These are phyloP conservation scores for Ceratina japonica DNA, from an alignment of 1,140 invertebrate species.

Conservation along the genomic window DNA sequence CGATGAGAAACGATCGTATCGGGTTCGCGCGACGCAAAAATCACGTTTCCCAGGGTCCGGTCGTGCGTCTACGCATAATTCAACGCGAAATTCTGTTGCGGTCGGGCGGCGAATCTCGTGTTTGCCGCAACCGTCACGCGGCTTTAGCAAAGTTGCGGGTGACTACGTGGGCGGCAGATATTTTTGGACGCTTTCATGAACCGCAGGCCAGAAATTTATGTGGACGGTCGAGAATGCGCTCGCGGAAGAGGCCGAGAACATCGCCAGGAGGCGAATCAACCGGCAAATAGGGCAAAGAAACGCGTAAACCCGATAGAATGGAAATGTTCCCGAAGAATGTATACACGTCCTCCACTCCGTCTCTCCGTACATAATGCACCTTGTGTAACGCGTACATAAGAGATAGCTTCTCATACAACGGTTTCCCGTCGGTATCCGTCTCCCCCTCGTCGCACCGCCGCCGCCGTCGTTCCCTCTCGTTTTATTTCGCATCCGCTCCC, in stretches of 20 bases:
- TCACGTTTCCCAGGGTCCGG: too few species aligned
- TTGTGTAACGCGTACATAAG: neutral
- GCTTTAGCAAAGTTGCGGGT: slow-evolving; percentile 57
- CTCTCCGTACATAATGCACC: neutral
- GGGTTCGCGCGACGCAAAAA: too few species aligned
- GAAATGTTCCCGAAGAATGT: slow-evolving; percentile 26
- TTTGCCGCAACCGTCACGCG: slow-evolving; percentile 43
- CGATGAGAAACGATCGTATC: too few species aligned
- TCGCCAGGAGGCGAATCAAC: slow-evolving; percentile 30
- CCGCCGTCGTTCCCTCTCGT: slow-evolving; percentile 15
- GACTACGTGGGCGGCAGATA: slow-evolving; percentile 64
- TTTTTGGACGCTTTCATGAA: slow-evolving; percentile 72
- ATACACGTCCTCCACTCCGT: neutral
- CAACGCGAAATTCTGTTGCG: slow-evolving; percentile 35
- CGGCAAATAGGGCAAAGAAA: slow-evolving; percentile 31
- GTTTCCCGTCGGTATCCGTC: slow-evolving; percentile 20
- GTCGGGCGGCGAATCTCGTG: slow-evolving; percentile 15
- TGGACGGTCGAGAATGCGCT: slow-evolving; percentile 58
- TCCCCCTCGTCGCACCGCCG: neutral
- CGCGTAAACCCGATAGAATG: slow-evolving; percentile 27
- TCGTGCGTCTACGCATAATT: slow-evolving; percentile 39
- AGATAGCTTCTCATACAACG: slow-evolving; percentile 31
- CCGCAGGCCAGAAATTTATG: slow-evolving; percentile 69
- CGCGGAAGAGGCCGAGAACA: slow-evolving; percentile 37
- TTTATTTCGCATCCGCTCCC: slow-evolving; percentile 46